A percentile compares a stretch with the other conserved stretches of the same genome.
phyloP scores from a whole-genome alignment of 1,140 invertebrate species.

The Brachionus rotundiformis region DNA sequence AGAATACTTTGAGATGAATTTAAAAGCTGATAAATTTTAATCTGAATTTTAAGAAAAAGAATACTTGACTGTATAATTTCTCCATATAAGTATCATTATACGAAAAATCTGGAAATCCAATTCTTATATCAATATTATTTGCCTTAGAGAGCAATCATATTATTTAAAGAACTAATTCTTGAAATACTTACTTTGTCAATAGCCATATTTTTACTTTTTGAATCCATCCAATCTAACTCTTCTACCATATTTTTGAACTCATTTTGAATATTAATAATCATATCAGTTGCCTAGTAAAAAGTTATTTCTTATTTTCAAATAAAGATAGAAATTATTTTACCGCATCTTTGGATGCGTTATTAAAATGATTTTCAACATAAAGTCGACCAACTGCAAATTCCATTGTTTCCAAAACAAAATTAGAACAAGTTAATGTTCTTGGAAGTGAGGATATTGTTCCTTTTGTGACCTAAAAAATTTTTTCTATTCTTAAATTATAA shows the following conservation, averaged over 20 bases:
- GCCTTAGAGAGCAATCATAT: not conserved
- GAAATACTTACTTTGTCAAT: slow-evolving; percentile 74
- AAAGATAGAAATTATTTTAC: not conserved
- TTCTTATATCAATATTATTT: not conserved
- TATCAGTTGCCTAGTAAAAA: slow-evolving; percentile 72
- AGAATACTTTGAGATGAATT: slow-evolving; percentile 74
- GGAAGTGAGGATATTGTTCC: slow-evolving; percentile 29
- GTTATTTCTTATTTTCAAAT: not conserved
- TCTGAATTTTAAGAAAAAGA: not conserved
- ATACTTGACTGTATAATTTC: not conserved
- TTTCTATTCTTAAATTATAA: not conserved
- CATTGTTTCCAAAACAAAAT: slow-evolving; percentile 78
- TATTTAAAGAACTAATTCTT: not conserved
- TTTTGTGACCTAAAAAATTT: not conserved
- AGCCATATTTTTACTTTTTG: slow-evolving; percentile 75
- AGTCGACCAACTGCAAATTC: slow-evolving; percentile 81
- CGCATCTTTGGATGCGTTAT: slow-evolving; percentile 76
- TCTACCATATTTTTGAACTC: slow-evolving; percentile 76
- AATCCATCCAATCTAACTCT: slow-evolving; percentile 79
- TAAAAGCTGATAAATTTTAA: too few relatives aligned
- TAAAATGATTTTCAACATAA: slow-evolving; percentile 82
- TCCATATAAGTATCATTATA: slow-evolving; percentile 37
- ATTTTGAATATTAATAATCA: slow-evolving; percentile 79
- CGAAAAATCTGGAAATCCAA: slow-evolving; percentile 46
- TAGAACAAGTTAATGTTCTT: slow-evolving; percentile 70